A percentile compares a stretch with the other conserved stretches of the same genome.
These are phyloP conservation scores for Tyrannus savana DNA, from an alignment of 2,113 vertebrate species.

Conservation along the genomic window DNA sequence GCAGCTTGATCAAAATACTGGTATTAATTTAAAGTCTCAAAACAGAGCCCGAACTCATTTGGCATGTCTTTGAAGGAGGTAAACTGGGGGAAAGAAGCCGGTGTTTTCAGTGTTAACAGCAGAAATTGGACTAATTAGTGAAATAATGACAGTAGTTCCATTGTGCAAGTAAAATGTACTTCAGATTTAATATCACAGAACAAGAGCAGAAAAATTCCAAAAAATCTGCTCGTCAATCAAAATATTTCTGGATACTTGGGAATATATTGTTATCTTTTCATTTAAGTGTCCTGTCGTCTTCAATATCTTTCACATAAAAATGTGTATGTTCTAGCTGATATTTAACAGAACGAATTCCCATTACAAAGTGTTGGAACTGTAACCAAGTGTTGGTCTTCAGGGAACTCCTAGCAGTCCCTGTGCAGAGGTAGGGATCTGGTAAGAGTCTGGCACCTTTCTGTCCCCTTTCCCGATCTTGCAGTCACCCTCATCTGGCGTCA, in stretches of 20 bases:
- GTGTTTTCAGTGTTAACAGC: constrained; percentile 16
- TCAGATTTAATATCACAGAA: neutral
- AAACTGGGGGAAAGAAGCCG: neutral
- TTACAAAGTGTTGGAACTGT: neutral
- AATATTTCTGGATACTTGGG: neutral
- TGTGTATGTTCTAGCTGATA: neutral
- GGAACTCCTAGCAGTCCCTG: neutral
- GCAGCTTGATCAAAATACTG: constrained; percentile 48
- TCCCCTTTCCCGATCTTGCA: neutral
- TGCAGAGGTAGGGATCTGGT: neutral
- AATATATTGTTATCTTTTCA: neutral
- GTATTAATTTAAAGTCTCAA: constrained; percentile 37
- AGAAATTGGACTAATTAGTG: constrained; percentile 51
- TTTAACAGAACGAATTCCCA: neutral
- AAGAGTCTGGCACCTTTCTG: neutral
- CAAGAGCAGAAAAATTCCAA: neutral
- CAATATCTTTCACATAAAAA: neutral
- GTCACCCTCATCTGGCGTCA: neutral
- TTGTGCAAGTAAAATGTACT: constrained; percentile 19
- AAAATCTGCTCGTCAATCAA: neutral
- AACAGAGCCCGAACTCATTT: constrained; percentile 2
- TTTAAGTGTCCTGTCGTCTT: neutral
- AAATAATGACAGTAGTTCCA: constrained; percentile 11
- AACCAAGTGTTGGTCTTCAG: neutral
- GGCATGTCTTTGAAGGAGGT: constrained; percentile 44